These are phyloP conservation scores for Melanotaenia nigrans DNA, from an alignment of 2,797 vertebrate genomes.

Conservation along the genomic window DNA sequence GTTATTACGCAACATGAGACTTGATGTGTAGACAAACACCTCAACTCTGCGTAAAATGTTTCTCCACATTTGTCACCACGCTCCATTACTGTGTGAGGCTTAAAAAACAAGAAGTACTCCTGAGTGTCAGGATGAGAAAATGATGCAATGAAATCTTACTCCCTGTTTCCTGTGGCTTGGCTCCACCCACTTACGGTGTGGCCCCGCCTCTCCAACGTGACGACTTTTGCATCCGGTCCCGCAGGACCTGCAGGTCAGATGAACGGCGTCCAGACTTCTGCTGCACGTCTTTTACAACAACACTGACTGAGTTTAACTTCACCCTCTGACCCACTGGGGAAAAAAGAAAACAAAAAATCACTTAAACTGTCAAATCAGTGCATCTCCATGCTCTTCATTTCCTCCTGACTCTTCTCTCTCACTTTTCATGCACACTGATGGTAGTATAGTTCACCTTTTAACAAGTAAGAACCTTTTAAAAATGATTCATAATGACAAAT, in stretches of 20 bases:
- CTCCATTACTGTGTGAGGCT: conserved; percentile 48
- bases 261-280: conserved; percentile 43
- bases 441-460: conserved; percentile 48
- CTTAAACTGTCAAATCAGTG: conserved; percentile 38
- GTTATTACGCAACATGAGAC: too few relatives aligned
- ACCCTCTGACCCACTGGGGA: conserved; percentile 37
- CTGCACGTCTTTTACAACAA: conserved; percentile 57
- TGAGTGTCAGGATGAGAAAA: conserved; percentile 20
- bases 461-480: conserved; percentile 68
- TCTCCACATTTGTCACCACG: conserved; percentile 7
- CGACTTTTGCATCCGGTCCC: conserved; percentile 57
- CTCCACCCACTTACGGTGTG: conserved; percentile 64
- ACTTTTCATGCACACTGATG: conserved; percentile 65
- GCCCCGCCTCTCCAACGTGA: conserved; percentile 56
- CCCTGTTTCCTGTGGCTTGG: conserved; percentile 67
- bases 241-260: conserved; percentile 85
- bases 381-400: conserved; percentile 15
- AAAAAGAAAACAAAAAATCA: conserved; percentile 29
- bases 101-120: background rate
- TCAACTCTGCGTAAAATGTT: background rate
- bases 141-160: conserved; percentile 66
- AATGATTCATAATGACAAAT: background rate
- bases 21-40: background rate
- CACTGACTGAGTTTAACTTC: conserved; percentile 31
- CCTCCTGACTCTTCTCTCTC: conserved; percentile 36